These are phyloP conservation scores for Ceratitis capitata DNA, from an alignment of 1,140 invertebrate genomes.

Conservation along the genomic window DNA sequence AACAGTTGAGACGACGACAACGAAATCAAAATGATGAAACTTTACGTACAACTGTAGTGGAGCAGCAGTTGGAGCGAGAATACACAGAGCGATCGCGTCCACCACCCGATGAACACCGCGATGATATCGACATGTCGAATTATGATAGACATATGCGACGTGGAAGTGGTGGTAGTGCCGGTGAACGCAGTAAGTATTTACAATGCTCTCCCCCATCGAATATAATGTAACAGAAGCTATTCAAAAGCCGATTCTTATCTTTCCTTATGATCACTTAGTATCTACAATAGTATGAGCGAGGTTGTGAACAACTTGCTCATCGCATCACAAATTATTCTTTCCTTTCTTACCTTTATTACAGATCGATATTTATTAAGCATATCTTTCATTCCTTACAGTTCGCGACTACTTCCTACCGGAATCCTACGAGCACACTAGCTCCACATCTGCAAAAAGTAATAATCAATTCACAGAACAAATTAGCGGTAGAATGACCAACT, in stretches of 20 bases:
- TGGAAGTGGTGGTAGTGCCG: constrained; percentile 44
- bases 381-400: constrained; percentile 10
- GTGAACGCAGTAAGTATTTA: constrained; percentile 49
- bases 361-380: neutral
- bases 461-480: constrained; percentile 44
- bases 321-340: no score
- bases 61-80: constrained; percentile 3
- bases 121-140: constrained; percentile 44
- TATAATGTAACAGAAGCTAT: no score
- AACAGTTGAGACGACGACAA: constrained; percentile 48
- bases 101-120: constrained; percentile 21
- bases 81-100: constrained; percentile 7
- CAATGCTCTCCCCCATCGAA: no score
- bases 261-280: no score
- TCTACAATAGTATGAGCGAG: no score
- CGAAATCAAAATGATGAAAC: constrained; percentile 51
- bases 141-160: constrained; percentile 57
- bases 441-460: neutral
- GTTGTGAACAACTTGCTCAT: no score
- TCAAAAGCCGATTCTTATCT: no score
- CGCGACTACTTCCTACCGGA: constrained; percentile 54
- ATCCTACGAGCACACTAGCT: constrained; percentile 51
- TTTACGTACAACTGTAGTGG: constrained; percentile 2
- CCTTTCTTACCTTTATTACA: no score
- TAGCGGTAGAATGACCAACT: constrained; percentile 40